phyloP scores from a whole-genome alignment of 2,888 invertebrate genomes.

The Agrilus biguttatus region DNA sequence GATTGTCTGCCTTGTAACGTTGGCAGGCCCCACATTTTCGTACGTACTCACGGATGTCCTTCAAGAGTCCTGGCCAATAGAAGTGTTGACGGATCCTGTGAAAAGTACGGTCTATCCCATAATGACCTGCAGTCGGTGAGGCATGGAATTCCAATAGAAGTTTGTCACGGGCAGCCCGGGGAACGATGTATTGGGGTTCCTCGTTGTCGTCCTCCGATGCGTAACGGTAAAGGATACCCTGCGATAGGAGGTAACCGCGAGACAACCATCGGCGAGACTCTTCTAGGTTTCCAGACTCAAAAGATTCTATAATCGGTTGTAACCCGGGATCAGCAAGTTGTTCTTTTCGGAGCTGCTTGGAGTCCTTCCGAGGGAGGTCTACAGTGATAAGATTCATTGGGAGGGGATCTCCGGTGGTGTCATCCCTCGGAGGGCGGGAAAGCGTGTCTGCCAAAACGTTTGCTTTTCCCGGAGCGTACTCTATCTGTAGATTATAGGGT shows the following conservation, averaged over 20 bases:
- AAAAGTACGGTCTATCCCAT: conserved; percentile 5
- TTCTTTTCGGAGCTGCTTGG: not conserved
- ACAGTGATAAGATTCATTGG: no score
- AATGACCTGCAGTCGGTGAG: conserved; percentile 7
- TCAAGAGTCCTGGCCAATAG: conserved; percentile 2
- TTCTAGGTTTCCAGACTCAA: not conserved
- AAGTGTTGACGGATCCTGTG: conserved; percentile 1
- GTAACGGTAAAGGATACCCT: conserved; percentile 2
- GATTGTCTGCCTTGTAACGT: conserved; percentile 6
- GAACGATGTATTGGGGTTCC: not conserved
- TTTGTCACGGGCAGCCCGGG: not conserved
- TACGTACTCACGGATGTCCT: not conserved
- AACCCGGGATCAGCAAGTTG: not conserved
- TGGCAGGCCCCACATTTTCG: conserved; percentile 9
- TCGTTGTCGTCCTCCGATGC: not conserved
- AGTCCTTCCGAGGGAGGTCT: conserved; percentile 10
- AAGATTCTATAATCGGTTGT: not conserved
- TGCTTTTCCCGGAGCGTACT: conserved; percentile 1
- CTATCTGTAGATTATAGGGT: conserved; percentile 1
- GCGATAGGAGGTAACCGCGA: not conserved
- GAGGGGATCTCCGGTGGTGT: no score
- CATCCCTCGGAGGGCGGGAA: not conserved
- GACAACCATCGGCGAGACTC: not conserved
- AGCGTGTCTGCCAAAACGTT: not conserved
- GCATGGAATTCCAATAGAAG: conserved; percentile 7